Evolutionary conservation across 1,140 invertebrate species (phyloP).

Genomic region (Glomeris maerens): DNA sequence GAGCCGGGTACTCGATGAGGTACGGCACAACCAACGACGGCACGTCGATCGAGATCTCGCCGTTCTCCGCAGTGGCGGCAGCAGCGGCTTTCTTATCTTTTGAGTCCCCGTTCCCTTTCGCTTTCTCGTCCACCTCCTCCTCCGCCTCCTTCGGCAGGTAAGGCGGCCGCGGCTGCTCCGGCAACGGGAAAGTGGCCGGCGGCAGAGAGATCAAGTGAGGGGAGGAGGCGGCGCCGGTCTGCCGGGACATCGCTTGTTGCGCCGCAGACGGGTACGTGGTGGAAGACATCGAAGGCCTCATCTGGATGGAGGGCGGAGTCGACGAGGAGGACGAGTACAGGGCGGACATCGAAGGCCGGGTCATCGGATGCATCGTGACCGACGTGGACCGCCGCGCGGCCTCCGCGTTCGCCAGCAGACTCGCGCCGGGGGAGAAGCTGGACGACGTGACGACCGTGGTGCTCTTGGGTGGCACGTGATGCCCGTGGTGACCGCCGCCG

Average conservation of each 20-base stretch:
- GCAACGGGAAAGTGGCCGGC: constrained; percentile 3
- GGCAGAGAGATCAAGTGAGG: not conserved
- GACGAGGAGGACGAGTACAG: not conserved
- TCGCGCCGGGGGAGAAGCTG: not conserved
- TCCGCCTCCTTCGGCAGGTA: too few relatives aligned
- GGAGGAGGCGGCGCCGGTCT: not conserved
- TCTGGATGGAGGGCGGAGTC: constrained; percentile 19
- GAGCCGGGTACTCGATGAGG: constrained; percentile 74
- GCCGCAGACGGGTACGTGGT: not conserved
- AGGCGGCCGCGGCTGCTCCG: constrained; percentile 9
- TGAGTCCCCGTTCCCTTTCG: too few relatives aligned
- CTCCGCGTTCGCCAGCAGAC: too few relatives aligned
- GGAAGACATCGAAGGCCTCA: constrained; percentile 23
- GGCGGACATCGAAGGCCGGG: not conserved
- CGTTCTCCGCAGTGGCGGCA: constrained; percentile 43
- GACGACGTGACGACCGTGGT: not conserved
- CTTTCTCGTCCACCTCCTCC: too few relatives aligned
- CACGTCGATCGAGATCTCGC: constrained; percentile 75
- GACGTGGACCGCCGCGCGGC: not conserved
- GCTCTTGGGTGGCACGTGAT: constrained; percentile 10
- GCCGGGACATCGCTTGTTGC: constrained; percentile 24
- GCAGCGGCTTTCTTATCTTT: not conserved
- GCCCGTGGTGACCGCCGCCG: constrained; percentile 4
- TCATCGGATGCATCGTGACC: not conserved
- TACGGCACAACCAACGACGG: constrained; percentile 83